Base-by-base conservation (phyloP, 2,888 invertebrate species). In the Phortica okadai region DNA sequence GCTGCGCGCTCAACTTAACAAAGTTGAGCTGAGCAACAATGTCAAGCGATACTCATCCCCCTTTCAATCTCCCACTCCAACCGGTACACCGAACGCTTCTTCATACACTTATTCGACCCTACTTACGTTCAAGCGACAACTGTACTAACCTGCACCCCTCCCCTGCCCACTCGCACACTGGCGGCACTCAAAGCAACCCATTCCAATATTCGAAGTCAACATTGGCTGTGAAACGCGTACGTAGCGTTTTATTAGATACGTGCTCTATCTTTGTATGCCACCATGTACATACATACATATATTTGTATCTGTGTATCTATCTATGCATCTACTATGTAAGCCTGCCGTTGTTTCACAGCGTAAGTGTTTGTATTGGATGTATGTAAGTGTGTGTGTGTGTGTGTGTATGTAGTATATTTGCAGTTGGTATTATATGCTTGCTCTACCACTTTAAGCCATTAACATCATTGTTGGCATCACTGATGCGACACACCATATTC, bases 171-270 rank as follows among this genome's bases (percentile, higher is more conserved):
- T 33, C 3, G 33, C 33, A 33, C 1, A 5, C 33, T 33, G 33
- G 33, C 33, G 1, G 33, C 33, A 33, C 33, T 33, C 33, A 33
- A 33, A 33, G 33, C 33, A 33, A 33, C 33, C 33, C 33, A 33
- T 33, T 33, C 33, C 33, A 33, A 33, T 33, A 33, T 33, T 33
- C 33, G 84, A 86, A 87, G 79, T 76, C 69, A 76, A 76, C 79
- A 81, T 80, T 79, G 77, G 76, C 74, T 16, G 67, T 59, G 59
- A 76, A 64, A 66, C 78, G 87, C 84, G 84, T 88, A 80, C 81
- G 69, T 79, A 80, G 78, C 83, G 80, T 83, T 85, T 88, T 87
- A 85, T 85, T 85, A 84, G 85, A 84, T 84, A 88, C 85, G 85
- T 85, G 85, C 83, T 79, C 88, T 85, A 85, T 85, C 85, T 45